Evolutionary conservation across 1,140 invertebrate species (phyloP).

Genomic region (Gryon sp.): DNA sequence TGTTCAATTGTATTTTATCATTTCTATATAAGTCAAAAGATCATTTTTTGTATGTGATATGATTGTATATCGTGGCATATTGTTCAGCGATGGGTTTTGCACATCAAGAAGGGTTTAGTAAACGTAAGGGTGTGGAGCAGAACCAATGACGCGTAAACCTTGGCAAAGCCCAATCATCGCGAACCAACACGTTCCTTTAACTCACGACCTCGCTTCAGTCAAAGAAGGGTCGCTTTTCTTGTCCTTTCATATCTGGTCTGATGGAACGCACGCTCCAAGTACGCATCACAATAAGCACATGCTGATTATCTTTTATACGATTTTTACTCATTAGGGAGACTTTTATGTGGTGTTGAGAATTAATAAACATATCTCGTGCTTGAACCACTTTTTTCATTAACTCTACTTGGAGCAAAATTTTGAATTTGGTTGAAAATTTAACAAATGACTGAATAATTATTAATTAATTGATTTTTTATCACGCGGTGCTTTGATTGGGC

Average conservation of each 20-base stretch:
- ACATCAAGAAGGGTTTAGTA: slow-evolving; percentile 18
- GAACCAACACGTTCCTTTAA: slow-evolving; percentile 27
- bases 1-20: slow-evolving; percentile 61
- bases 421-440: too few relatives aligned
- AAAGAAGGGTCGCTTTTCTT: slow-evolving; percentile 51
- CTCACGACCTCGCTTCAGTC: slow-evolving; percentile 13
- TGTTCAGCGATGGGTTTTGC: slow-evolving; percentile 64
- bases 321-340: slow-evolving; percentile 60
- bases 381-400: slow-evolving; percentile 11
- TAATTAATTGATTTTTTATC: too few relatives aligned
- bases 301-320: slow-evolving; percentile 66
- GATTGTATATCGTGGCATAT: slow-evolving; percentile 73
- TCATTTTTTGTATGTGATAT: too few relatives aligned
- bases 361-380: slow-evolving; percentile 20
- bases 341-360: slow-evolving; percentile 17
- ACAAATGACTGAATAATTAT: too few relatives aligned
- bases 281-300: slow-evolving; percentile 56
- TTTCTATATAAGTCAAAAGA: too few relatives aligned
- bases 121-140: slow-evolving; percentile 67
- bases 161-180: slow-evolving; percentile 36
- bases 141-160: slow-evolving; percentile 72
- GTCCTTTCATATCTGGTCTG: slow-evolving; percentile 46
- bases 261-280: slow-evolving; percentile 63
- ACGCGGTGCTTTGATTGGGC: too few relatives aligned
- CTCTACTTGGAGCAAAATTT: background rate